Evolutionary conservation across 1,140 invertebrate species (phyloP), one percentile per base, ranked within the genome.

Genomic region (Diabrotica virgifera): DNA sequence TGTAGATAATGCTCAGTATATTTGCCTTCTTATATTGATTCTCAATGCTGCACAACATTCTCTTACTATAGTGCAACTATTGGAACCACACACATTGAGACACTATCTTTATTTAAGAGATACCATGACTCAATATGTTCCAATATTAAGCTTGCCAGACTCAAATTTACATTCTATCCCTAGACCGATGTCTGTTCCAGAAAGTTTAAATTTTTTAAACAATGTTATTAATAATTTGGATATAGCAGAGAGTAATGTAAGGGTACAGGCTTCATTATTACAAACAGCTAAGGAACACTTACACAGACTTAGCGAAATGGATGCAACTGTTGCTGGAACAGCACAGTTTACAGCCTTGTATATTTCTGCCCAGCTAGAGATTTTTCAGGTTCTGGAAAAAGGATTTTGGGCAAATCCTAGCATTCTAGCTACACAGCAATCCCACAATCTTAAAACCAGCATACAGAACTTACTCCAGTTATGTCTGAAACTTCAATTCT

Each of bases 21-120:
- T 97, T 57, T 93, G 91, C 76, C 88, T 96, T 7, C 80, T 99
- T 51, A 93, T 99, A 62, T 80, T 99, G 59, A 91, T 99, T 35
- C 89, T 99, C 71, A 99, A 98, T 82, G 95, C 96, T 35, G 96
- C 96, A 2, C 85, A 90, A 67, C 86, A 91, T 75, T 91, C 93
- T 79, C 90, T 92, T 24, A 94, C 95, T 36, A 96, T 99, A 85
- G 83, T 93, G 64, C 90, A 94, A 40, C 81, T 98, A 50, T 91
- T 99, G 75, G 95, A 96, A 63, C 90, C 95, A 62, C 93, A 97
- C 74, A 95, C 93, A 0, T 83, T 90, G 36, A 88, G 93, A 55
- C 97, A 99, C 81, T 99, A 99, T 81, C 87, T 89, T 8, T 99
- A 97, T 80, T 82, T 98, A n/a, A 82, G 94, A 10, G 94, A 96